Evolutionary conservation across 2,888 invertebrate species (phyloP), one percentile per base, ranked within the genome.

Genomic region (Cerastis rubricosa): DNA sequence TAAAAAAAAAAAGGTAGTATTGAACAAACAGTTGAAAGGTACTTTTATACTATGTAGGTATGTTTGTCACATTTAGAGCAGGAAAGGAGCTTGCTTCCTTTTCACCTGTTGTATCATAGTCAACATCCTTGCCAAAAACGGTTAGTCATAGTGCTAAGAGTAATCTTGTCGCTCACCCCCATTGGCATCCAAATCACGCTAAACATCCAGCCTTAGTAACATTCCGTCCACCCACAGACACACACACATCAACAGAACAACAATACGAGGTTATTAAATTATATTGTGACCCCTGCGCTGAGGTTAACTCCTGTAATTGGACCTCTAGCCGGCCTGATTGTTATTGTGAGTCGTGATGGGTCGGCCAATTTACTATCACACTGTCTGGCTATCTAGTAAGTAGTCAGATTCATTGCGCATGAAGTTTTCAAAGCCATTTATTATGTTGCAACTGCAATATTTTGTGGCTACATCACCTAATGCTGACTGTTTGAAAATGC

Each of bases 231-330:
- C 81, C 77, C 74, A 77, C 81, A 72, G 65, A 25, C 61, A 64
- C 74, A 43, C 76, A 76, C 68, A 74, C 66, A 40, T 19, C 68
- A 66, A 76, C 84, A 67, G 47, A 49, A 64, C 73, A 64, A 80
- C 79, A 72, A 78, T 45, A 64, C 73, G 78, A 71, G 80, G 80
- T 91, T 91, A 93, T 93, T 93, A 91, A 90, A 93, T 93, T 93
- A 93, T 87, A 93, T 92, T 92, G 93, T 93, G 93, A 93, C 93
- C 93, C 88, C 93, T 87, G 85, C 88, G 83, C 88, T 72, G 89
- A 90, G 93, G 94, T 94, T 94, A 93, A 88, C 87, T 92, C 87
- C 84, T 82, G 92, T 94, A 94, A 95, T 95, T 94, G 93, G 91
- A 85, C 89, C 90, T 91, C 91, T 93, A 89, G 92, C 88, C 90